Evolutionary conservation across 2,888 invertebrate species (phyloP), one percentile per base, ranked within the genome.

Genomic region (Erpobdella octoculata): DNA sequence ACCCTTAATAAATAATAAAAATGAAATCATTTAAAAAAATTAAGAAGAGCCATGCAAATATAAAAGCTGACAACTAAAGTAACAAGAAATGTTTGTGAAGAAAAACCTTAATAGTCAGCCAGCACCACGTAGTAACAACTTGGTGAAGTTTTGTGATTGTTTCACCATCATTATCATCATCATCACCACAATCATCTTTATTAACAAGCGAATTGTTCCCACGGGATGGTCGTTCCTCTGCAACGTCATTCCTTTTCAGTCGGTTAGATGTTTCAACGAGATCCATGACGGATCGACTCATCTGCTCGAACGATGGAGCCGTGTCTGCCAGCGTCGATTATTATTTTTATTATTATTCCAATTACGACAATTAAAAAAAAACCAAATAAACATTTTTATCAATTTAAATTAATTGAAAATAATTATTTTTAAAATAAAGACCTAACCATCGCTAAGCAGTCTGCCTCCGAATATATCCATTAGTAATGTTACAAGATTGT

Each of bases 221-320:
- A n/a, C n/a, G n/a, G n/a, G n/a, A n/a, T n/a, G n/a, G n/a, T n/a
- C n/a, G n/a, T n/a, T n/a, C n/a, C n/a, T n/a, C n/a, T n/a, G n/a
- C n/a, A n/a, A n/a, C n/a, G n/a, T n/a, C n/a, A n/a, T n/a, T n/a
- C n/a, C n/a, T n/a, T n/a, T n/a, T n/a, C 1, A n/a, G 31, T 41
- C 6, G 28, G 18, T 36, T n/a, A n/a, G 59, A 66, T 31, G 36
- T 21, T n/a, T 73, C 79, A 58, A 90, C 87, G 58, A 88, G 83
- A 72, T 86, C 82, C 76, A 88, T 86, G 69, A 91, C 86, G 78
- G 90, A 89, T 73, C 87, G 86, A 78, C 88, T 89, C 86, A 91
- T 90, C 81, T 90, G 89, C 67, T 89, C 89, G 81, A 91, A 91
- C 74, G 90, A 90, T 8, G 90, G 89, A 62, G 88, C 87, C 62